Percentiles rank a stretch among this genome's conserved stretches.
phyloP scores from a whole-genome alignment of 2,888 invertebrate species.

The Rosalia funebris region DNA sequence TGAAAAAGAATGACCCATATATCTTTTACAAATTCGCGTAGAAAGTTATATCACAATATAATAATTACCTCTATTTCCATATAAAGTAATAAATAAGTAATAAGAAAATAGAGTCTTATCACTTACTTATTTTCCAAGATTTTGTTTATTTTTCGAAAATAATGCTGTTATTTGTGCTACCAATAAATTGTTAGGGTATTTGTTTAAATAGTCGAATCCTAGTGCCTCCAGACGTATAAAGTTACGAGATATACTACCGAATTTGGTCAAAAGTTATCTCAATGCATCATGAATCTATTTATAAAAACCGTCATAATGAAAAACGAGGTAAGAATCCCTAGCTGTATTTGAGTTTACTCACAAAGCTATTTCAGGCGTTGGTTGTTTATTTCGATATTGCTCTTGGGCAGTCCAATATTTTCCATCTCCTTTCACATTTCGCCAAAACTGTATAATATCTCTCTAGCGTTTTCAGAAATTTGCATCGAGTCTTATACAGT shows the following conservation, averaged over 20 bases:
- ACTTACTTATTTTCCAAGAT: too few species aligned
- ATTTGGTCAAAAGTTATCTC: slow-evolving; percentile 24
- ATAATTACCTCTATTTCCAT: too few species aligned
- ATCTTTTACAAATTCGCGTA: too few species aligned
- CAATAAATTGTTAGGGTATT: too few species aligned
- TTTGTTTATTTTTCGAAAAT: too few species aligned
- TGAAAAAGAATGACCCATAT: too few species aligned
- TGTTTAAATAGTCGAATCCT: too few species aligned
- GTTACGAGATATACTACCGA: slow-evolving; percentile 19
- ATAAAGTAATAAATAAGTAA: too few species aligned
- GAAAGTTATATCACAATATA: too few species aligned
- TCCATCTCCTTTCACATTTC: slow-evolving; percentile 12
- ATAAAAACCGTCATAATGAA: slow-evolving; percentile 32
- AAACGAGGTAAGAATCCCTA: slow-evolving; percentile 34
- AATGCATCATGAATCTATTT: slow-evolving; percentile 36
- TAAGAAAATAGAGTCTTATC: too few species aligned
- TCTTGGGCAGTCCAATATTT: neutral
- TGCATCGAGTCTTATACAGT: neutral
- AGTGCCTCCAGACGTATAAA: too few species aligned
- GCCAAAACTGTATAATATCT: neutral
- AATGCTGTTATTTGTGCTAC: too few species aligned
- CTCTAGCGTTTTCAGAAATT: neutral
- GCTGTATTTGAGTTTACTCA: slow-evolving; percentile 44
- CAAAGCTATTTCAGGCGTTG: slow-evolving; percentile 39
- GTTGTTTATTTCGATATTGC: neutral